Conservation (phyloP, 2,888 invertebrate genomes). For the Desoria tigrina region DNA sequence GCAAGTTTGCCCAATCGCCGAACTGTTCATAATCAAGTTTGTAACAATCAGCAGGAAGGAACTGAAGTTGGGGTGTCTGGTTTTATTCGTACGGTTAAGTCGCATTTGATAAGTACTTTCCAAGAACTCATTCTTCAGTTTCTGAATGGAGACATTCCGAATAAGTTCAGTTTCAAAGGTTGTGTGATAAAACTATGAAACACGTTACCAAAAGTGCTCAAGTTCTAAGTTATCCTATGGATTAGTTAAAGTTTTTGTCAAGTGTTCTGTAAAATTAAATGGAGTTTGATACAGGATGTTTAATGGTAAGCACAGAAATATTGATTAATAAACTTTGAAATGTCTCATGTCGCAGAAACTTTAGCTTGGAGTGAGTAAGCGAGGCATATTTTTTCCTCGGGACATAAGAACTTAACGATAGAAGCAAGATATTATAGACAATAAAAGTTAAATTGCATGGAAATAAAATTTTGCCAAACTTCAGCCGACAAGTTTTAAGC, state of each 20-base stretch:
- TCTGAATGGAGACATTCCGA: background rate
- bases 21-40: constrained; percentile 12
- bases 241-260: background rate
- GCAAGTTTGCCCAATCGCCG: constrained; percentile 10
- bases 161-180: background rate
- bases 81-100: constrained; percentile 6
- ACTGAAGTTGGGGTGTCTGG: constrained; percentile 9
- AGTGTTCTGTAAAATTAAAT: constrained; percentile 3
- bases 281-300: constrained; percentile 1
- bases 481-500: too few species aligned
- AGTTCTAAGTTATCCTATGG: background rate
- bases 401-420: too few species aligned
- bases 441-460: too few species aligned
- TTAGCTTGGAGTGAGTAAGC: too few species aligned
- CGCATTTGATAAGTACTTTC: background rate
- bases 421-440: too few species aligned
- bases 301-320: constrained; percentile 6
- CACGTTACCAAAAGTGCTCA: too few species aligned
- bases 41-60: constrained; percentile 19
- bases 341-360: too few species aligned
- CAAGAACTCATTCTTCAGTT: constrained; percentile 2
- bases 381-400: too few species aligned
- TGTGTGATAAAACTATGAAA: too few species aligned
- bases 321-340: background rate
- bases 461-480: too few species aligned